These are phyloP conservation scores for Ochropleura plecta DNA, from an alignment of 2,888 invertebrate genomes.

Conservation along the genomic window DNA sequence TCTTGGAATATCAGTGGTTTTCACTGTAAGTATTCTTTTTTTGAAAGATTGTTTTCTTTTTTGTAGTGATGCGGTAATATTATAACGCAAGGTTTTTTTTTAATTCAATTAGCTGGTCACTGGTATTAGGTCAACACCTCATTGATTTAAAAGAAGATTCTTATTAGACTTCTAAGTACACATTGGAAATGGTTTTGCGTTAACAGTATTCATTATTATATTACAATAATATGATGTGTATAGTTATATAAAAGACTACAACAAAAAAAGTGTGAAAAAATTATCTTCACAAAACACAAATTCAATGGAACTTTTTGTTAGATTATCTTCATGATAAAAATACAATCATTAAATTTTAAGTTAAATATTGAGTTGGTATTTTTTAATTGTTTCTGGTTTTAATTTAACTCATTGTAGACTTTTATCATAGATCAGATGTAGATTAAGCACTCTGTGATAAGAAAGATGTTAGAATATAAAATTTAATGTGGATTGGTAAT, in stretches of 20 bases:
- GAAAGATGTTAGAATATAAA: neutral
- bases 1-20: slow-evolving; percentile 47
- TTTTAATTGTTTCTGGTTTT: neutral
- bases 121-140: slow-evolving; percentile 51
- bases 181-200: neutral
- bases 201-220: neutral
- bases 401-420: neutral
- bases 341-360: too few species aligned
- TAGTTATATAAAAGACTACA: neutral
- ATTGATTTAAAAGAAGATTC: slow-evolving; percentile 56
- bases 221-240: neutral
- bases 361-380: neutral
- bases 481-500: neutral
- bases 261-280: too few species aligned
- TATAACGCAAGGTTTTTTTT: slow-evolving; percentile 45
- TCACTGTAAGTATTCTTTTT: slow-evolving; percentile 57
- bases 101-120: slow-evolving; percentile 62
- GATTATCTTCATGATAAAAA: neutral
- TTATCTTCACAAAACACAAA: neutral
- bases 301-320: neutral
- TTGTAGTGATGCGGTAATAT: slow-evolving; percentile 40
- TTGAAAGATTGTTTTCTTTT: slow-evolving; percentile 36
- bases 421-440: neutral
- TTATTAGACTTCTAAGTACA: slow-evolving; percentile 29
- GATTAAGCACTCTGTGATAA: neutral